Evolutionary conservation across 2,113 vertebrate genomes (phyloP).

Genomic region (Barnardius zonarius): DNA sequence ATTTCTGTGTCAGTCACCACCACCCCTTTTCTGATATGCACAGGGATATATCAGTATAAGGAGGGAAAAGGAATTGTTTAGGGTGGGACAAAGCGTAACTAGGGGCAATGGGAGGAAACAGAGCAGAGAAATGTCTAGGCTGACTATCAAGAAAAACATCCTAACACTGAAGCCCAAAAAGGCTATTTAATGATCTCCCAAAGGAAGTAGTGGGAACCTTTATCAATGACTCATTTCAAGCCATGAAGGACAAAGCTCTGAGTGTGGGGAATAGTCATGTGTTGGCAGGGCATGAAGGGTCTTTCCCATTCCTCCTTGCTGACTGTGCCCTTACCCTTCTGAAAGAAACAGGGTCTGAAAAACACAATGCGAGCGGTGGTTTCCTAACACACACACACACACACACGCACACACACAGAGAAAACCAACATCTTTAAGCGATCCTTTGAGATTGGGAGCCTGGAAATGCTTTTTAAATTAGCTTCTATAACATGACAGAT

Average conservation of each 20-base stretch:
- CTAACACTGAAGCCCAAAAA: background rate
- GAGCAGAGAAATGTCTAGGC: background rate
- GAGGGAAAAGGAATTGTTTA: constrained; percentile 15
- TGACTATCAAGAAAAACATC: constrained; percentile 58
- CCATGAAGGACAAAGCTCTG: background rate
- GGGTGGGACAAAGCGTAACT: background rate
- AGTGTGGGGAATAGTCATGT: background rate
- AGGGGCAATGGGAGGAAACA: constrained; percentile 32
- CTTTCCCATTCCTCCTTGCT: background rate
- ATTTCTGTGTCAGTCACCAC: background rate
- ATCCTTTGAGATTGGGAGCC: background rate
- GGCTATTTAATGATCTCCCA: background rate
- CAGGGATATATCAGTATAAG: background rate
- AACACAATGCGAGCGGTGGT: background rate
- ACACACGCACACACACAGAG: no score
- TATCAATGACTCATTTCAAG: constrained; percentile 59
- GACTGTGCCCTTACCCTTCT: background rate
- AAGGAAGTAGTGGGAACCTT: constrained; percentile 19
- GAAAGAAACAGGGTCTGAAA: background rate
- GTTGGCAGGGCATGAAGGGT: constrained; percentile 25
- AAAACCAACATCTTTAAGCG: background rate
- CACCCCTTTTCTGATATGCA: background rate
- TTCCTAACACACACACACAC: background rate
- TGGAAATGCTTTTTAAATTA: constrained; percentile 39
- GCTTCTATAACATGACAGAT: background rate